A percentile compares a stretch with the other conserved stretches of the same genome.
These are phyloP conservation scores for Nasonia oneida DNA, from an alignment of 2,888 invertebrate genomes.

Conservation along the genomic window DNA sequence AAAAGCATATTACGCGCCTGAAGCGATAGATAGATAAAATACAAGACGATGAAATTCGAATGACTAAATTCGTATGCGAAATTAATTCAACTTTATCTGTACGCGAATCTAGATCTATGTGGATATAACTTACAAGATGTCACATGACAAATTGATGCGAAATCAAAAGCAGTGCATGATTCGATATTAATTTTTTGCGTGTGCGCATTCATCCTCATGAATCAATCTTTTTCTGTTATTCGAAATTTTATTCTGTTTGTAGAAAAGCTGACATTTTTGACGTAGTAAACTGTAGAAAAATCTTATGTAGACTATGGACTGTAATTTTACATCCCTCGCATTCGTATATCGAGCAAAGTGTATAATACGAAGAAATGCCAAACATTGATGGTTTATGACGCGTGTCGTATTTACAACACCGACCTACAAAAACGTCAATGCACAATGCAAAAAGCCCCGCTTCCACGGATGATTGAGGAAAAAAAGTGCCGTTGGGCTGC, in stretches of 20 bases:
- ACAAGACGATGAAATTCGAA: not conserved
- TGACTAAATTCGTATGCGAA: not conserved
- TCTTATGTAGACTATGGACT: not conserved
- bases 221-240: too few species aligned
- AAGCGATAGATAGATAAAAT: not conserved
- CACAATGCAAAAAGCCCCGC: slow-evolving; percentile 29
- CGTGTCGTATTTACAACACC: slow-evolving; percentile 22
- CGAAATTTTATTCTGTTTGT: too few species aligned
- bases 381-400: slow-evolving; percentile 5
- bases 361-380: not conserved
- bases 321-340: too few species aligned
- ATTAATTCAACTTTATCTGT: not conserved
- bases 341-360: not conserved
- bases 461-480: slow-evolving; percentile 51
- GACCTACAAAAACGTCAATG: not conserved
- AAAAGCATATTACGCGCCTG: not conserved
- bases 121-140: not conserved
- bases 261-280: too few species aligned
- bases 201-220: too few species aligned
- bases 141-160: not conserved
- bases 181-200: too few species aligned
- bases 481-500: slow-evolving; percentile 10
- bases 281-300: not conserved
- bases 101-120: not conserved
- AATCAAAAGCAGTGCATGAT: too few species aligned